Evolutionary conservation across 1,140 invertebrate species (phyloP).

Genomic region (Stegodyphus dumicola): DNA sequence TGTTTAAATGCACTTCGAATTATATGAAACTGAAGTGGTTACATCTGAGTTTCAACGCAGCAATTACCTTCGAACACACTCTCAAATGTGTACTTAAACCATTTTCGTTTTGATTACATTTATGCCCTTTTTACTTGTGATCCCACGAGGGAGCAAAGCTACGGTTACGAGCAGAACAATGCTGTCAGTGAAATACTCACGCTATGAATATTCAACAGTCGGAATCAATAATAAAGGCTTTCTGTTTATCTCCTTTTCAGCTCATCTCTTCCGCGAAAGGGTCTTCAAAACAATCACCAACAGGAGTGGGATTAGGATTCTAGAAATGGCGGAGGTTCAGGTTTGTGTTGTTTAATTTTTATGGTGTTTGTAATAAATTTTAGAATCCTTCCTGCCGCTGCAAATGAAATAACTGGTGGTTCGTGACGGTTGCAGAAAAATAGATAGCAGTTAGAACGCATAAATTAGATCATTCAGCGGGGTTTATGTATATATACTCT

Average conservation of each 20-base stretch:
- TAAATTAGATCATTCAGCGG: too few relatives aligned
- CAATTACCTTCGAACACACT: too few relatives aligned
- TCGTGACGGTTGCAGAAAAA: too few relatives aligned
- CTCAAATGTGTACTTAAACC: background rate
- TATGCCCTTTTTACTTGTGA: background rate
- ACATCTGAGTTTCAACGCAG: too few relatives aligned
- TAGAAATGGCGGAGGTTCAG: constrained; percentile 30
- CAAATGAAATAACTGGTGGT: too few relatives aligned
- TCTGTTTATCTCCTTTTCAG: constrained; percentile 41
- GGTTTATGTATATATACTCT: too few relatives aligned
- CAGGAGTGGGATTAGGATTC: constrained; percentile 33
- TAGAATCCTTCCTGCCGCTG: too few relatives aligned
- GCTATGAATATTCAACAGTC: constrained; percentile 49
- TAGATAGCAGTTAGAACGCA: too few relatives aligned
- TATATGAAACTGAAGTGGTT: too few relatives aligned
- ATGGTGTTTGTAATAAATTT: too few relatives aligned
- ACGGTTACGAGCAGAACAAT: constrained; percentile 16
- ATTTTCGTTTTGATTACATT: constrained; percentile 9
- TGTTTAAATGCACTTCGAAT: too few relatives aligned
- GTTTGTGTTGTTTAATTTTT: background rate
- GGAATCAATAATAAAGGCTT: constrained; percentile 25
- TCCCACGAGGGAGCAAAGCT: background rate
- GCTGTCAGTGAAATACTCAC: constrained; percentile 19
- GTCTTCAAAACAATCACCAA: constrained; percentile 15
- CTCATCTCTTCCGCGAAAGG: constrained; percentile 9